Base-by-base conservation (phyloP, 2,888 invertebrate species). In the Eupithecia pulchellata region DNA sequence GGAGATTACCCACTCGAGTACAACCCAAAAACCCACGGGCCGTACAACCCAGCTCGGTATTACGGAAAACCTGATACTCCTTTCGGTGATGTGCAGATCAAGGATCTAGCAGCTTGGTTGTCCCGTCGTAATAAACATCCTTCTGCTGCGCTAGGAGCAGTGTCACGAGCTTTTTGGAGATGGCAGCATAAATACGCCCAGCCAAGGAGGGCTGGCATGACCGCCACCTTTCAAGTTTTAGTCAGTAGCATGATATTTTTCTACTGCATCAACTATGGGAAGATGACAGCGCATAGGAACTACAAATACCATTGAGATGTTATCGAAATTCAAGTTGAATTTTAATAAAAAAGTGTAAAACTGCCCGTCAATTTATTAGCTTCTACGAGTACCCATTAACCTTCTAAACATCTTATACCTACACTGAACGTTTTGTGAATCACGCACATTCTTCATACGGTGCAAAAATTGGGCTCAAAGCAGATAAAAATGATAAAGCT, bases 151-250 rank as follows among this genome's bases (percentile, higher is more conserved):
- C n/a, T 61, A 9, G 61, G 61, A 20, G 20, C 1, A 2, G 34
- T 61, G 0, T 61, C 61, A 97, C 92, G 89, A 97, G 97, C 97
- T 25, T 69, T 27, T 36, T 69, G 69, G 64, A 96, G 97, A 84
- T 97, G 97, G 97, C 96, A 96, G 81, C 96, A 97, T 86, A 97
- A 97, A 83, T 97, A 97, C 82, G 89, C 96, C 36, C 95, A 95
- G 73, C 96, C 96, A 0, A 96, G 95, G 85, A 95, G 95, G 77
- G 86, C 93, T 73, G 96, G 96, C n/a, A 90, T 96, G 71, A 96
- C 97, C 78, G 96, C 96, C 76, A 92, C 96, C 79, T 95, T 96
- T 82, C 97, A 97, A 80, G 60, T 96, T 17, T 86, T 95, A 55
- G 82, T 95, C 68, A 95, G 87, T n/a, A 84, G 91, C 25, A 96